Percentiles rank a stretch among this genome's conserved stretches.
Conservation (phyloP, 2,888 invertebrate species). For the Plagodis dolabraria region DNA sequence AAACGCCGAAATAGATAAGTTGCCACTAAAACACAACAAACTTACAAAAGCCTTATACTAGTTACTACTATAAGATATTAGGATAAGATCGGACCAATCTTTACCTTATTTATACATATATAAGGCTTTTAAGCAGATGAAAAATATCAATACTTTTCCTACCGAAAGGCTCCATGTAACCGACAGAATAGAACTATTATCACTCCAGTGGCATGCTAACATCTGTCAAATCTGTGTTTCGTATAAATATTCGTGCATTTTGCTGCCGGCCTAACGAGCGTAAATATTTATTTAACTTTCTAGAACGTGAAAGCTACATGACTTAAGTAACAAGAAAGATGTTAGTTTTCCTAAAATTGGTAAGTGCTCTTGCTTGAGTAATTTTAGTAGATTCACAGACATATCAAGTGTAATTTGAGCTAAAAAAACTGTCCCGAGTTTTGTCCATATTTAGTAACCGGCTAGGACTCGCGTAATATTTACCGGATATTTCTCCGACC, state of each 20-base stretch:
- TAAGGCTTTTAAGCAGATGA: too few species aligned
- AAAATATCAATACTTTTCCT: too few species aligned
- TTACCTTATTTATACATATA: too few species aligned
- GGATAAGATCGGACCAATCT: too few species aligned
- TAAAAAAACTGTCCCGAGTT: neutral
- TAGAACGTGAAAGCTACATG: conserved; percentile 1
- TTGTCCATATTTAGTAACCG: too few species aligned
- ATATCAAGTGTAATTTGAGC: too few species aligned
- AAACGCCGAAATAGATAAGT: too few species aligned
- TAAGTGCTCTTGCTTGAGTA: neutral
- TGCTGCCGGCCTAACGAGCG: conserved; percentile 6
- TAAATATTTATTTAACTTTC: conserved; percentile 7
- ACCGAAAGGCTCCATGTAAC: conserved; percentile 9
- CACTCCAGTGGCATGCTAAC: conserved; percentile 18
- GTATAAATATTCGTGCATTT: conserved; percentile 25
- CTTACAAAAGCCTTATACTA: too few species aligned
- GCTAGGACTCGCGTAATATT: too few species aligned
- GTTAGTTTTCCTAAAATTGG: neutral
- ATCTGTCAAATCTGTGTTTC: conserved; percentile 29
- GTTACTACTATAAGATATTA: too few species aligned
- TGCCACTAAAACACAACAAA: too few species aligned
- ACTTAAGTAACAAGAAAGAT: neutral
- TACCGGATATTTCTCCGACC: too few species aligned
- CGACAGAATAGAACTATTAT: conserved; percentile 29
- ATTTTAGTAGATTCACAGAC: neutral